Evolutionary conservation across 2,797 vertebrate species (phyloP).

Genomic region (Sebastiscus albofasciatus): DNA sequence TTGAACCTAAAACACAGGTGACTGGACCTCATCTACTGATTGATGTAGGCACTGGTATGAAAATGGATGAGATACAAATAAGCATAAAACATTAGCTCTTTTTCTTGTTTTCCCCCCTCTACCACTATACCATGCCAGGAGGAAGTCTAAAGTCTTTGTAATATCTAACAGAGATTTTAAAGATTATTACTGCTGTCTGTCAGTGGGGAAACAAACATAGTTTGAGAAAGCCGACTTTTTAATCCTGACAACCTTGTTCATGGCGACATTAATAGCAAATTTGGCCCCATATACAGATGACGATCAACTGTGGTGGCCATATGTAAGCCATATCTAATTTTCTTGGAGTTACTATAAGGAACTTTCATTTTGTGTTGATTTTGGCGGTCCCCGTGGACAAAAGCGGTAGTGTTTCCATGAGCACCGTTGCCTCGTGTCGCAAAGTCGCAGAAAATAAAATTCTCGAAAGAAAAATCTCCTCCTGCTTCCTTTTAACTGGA

Average conservation of each 20-base stretch:
- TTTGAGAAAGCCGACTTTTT: neutral
- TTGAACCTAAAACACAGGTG: neutral
- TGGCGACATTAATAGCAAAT: neutral
- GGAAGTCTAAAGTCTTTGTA: constrained; percentile 10
- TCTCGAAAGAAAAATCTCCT: neutral
- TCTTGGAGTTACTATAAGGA: neutral
- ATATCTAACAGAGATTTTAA: neutral
- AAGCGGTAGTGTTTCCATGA: neutral
- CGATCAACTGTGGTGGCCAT: constrained; percentile 14
- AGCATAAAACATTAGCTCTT: neutral
- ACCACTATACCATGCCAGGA: constrained; percentile 59
- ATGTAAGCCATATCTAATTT: neutral
- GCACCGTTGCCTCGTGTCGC: neutral
- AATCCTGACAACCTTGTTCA: neutral
- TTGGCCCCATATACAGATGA: neutral
- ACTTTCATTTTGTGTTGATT: neutral
- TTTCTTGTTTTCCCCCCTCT: neutral
- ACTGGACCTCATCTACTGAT: neutral
- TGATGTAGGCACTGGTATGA: constrained; percentile 26
- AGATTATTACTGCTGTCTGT: neutral
- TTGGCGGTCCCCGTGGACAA: too few species aligned
- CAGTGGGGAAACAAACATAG: neutral
- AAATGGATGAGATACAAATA: constrained; percentile 42
- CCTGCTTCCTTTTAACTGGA: neutral
- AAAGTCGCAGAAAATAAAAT: neutral